Base-by-base conservation (phyloP, 1,140 invertebrate species). In the Lordiphosa stackelbergi region DNA sequence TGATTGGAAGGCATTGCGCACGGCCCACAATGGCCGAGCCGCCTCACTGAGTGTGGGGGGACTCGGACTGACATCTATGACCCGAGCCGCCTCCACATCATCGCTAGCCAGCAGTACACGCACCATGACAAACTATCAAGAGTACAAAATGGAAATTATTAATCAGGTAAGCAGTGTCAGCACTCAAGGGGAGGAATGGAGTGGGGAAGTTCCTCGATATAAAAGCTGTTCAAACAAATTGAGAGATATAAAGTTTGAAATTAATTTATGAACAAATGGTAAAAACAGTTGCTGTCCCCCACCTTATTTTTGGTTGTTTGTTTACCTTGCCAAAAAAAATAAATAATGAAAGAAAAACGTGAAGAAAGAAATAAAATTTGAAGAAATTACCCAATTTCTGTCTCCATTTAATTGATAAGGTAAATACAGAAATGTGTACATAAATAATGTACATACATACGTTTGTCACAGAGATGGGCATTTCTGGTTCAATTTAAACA, bases 131-230 rank as follows among this genome's bases (percentile, higher is more conserved):
- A 86, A 86, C 66, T 86, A 85, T 66, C 84, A 86, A 61, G 85
- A 86, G 55, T 86, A 86, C 66, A 86, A 86, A 69, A 74, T 83
- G 72, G 84, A 86, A 66, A 78, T 86, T 47, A 85, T 86, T 49
- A 86, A 86, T 66, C 85, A 86, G 69, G 85, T 86, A 60, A 66
- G 55, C 24, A 13, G 3, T 31, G 28, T 31, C 28, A 31, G 28
- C 28, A 31, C 28, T 31, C 22, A 5, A 12, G 37, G 11, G 4
- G 37, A n/a, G 37, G 11, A 8, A 2, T 31, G 22, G 19, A 22
- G 22, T 24, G 16, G 4, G 1, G 3, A n/a, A 42, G 5, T 7
- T 22, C 5, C 8, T 5, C 2, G 10, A 34, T n/a, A 34, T 0
- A 16, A 49, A 78, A 79, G 74, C 74, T 79, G 74, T 66, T 64